Evolutionary conservation across 2,113 vertebrate genomes (phyloP).

Genomic region (Saccopteryx leptura): DNA sequence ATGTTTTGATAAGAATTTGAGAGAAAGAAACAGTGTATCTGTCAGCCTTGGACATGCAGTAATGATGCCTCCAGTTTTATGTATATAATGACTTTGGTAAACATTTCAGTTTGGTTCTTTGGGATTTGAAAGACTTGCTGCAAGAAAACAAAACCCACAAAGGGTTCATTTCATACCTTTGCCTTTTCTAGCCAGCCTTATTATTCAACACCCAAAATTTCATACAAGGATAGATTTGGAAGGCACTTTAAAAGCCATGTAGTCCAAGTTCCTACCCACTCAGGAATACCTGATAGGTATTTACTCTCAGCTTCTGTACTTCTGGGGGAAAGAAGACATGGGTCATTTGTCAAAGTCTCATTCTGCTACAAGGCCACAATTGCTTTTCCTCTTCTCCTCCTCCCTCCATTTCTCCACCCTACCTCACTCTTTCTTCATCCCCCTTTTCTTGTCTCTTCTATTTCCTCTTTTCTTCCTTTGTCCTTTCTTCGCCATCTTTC

Average conservation of each 20-base stretch:
- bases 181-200: conserved; percentile 8
- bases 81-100: conserved; percentile 73
- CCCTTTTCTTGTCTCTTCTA: not conserved
- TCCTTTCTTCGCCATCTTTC: not conserved
- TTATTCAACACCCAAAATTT: conserved; percentile 60
- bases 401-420: fast-evolving
- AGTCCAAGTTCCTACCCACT: not conserved
- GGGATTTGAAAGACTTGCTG: conserved; percentile 32
- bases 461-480: not conserved
- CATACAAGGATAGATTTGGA: not conserved
- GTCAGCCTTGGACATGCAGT: conserved; percentile 68
- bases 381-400: not conserved
- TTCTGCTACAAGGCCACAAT: not conserved
- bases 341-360: not conserved
- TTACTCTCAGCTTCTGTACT: not conserved
- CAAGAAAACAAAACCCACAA: conserved; percentile 55
- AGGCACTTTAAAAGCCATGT: not conserved
- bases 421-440: too few species aligned
- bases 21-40: conserved; percentile 67
- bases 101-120: conserved; percentile 64
- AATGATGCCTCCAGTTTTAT: conserved; percentile 73
- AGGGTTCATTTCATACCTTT: conserved; percentile 66
- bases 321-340: not conserved
- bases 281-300: not conserved
- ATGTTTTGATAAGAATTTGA: conserved; percentile 69